Evolutionary conservation across 2,113 vertebrate species (phyloP).

Genomic region (Sciurus niger): DNA sequence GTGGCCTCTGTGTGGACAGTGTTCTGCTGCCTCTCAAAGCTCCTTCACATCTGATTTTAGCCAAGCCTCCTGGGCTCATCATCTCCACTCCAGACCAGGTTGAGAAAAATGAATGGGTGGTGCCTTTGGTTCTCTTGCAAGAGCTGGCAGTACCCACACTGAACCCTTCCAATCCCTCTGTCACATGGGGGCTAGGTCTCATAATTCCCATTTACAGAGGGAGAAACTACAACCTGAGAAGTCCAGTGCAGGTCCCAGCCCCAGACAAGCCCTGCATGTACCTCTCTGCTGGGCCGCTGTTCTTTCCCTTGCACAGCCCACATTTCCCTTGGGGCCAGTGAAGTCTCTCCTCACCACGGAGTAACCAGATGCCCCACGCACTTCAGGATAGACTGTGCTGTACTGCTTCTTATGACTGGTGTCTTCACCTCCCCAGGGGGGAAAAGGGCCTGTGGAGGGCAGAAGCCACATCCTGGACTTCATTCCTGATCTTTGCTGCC

Average conservation of each 20-base stretch:
- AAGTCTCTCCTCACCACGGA: no score
- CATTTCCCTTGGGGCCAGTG: no score
- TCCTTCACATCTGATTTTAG: neutral
- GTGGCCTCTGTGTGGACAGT: neutral
- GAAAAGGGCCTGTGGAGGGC: neutral
- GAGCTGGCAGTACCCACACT: neutral
- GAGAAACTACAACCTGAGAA: neutral
- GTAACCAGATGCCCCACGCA: neutral
- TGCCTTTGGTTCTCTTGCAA: neutral
- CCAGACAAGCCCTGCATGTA: neutral
- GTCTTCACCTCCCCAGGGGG: neutral
- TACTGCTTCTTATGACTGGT: neutral
- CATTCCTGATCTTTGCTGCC: neutral
- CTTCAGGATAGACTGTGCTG: neutral
- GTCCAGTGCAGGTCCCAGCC: neutral
- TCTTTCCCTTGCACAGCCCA: neutral
- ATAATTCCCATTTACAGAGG: neutral
- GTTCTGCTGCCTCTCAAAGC: neutral
- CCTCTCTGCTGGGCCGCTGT: neutral
- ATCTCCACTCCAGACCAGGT: neutral
- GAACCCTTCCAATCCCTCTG: neutral
- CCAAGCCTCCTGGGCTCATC: neutral
- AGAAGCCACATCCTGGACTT: neutral
- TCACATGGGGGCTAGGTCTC: neutral
- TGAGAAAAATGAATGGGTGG: neutral